Evolutionary conservation across 2,797 vertebrate genomes (phyloP).

Genomic region (Melanotaenia pygmaea): DNA sequence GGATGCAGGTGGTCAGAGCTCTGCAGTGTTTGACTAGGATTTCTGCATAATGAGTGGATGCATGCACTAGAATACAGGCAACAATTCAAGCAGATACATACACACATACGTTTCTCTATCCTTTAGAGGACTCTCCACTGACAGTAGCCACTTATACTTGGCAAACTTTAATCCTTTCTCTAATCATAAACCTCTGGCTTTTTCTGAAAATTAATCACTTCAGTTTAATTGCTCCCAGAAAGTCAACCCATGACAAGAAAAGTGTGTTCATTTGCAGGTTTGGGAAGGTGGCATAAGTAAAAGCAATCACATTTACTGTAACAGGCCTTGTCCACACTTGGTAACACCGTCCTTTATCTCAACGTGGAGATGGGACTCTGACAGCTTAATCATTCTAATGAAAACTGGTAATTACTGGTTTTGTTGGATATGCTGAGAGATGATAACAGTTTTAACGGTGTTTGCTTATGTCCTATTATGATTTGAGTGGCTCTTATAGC

Average conservation of each 20-base stretch:
- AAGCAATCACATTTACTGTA: slow-evolving; percentile 6
- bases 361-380: slow-evolving; percentile 42
- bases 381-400: slow-evolving; percentile 48
- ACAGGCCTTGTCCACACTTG: slow-evolving; percentile 44
- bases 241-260: neutral
- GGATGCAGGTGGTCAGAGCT: slow-evolving; percentile 63
- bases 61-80: slow-evolving; percentile 21
- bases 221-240: neutral
- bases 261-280: neutral
- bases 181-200: neutral
- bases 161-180: neutral
- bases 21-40: slow-evolving; percentile 53
- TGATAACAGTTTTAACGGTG: neutral
- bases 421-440: no score
- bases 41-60: slow-evolving; percentile 45
- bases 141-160: neutral
- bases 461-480: neutral
- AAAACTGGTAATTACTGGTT: slow-evolving; percentile 5
- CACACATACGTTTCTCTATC: neutral
- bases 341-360: slow-evolving; percentile 42
- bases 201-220: neutral
- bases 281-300: slow-evolving; percentile 2
- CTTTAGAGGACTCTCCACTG: neutral
- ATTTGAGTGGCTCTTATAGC: neutral
- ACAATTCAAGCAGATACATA: slow-evolving; percentile 20